Evolutionary conservation across 2,888 invertebrate species (phyloP), one percentile per base, ranked within the genome.

Genomic region (Leptinotarsa tumamoca): DNA sequence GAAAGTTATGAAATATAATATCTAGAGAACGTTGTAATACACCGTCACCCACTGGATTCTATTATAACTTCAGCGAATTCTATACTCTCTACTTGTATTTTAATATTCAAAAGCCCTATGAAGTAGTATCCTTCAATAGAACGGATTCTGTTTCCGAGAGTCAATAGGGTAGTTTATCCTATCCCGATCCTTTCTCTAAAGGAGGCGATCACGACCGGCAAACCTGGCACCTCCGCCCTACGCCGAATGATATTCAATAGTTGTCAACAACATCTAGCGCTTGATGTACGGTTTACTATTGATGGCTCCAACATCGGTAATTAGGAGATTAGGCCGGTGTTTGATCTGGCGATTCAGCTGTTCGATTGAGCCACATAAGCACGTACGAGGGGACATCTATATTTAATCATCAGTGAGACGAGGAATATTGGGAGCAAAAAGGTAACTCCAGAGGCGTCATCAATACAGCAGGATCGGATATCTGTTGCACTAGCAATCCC

Each of bases 201-300:
- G 23, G 23, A 21, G 58, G 23, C 27, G 58, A 23, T 58, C 58
- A 58, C 23, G 15, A 58, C 23, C 4, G 21, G 23, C 23, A 58
- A 58, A 58, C 58, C 18, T 21, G 23, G 23, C 13, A 58, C 58
- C 21, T 15, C 23, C 15, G 15, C 14, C 14, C 58, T 23, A 58
- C 23, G 23, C 14, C 58, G 58, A 58, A 58, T 58, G 23, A 58
- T 23, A 58, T 58, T 58, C 58, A 23, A 58, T 58, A 58, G 58
- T 4, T 58, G 58, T 58, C 58, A 58, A 58, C 58, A 58, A 23
- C 58, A 58, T 58, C 58, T 15, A 23, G 58, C 58, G 23, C 21
- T 27, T 58, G 58, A 58, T 58, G 15, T 58, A 58, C 58, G 58
- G 58, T 23, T 58, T 23, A 23, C 58, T 23, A 58, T 58, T 58